Evolutionary conservation across 2,113 vertebrate genomes (phyloP).

Genomic region (Pogona vitticeps): DNA sequence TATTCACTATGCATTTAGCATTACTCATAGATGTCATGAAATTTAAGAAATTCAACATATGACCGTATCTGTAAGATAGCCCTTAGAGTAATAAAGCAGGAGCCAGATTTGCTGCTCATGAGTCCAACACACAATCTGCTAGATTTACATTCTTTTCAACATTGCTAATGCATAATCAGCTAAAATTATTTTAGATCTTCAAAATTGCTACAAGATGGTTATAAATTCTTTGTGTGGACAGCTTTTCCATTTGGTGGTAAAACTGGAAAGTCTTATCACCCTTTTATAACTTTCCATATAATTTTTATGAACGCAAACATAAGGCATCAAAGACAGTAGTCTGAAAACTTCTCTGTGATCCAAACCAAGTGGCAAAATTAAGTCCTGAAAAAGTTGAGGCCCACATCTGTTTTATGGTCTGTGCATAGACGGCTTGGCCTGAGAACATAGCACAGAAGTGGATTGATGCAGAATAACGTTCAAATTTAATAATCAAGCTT

Average conservation of each 20-base stretch:
- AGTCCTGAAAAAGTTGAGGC: conserved; percentile 63
- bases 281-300: conserved; percentile 79
- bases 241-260: conserved; percentile 77
- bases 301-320: conserved; percentile 78
- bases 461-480: conserved; percentile 64
- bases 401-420: conserved; percentile 74
- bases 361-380: conserved; percentile 71
- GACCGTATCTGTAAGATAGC: conserved; percentile 39
- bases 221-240: conserved; percentile 75
- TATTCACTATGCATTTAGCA: conserved; percentile 47
- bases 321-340: conserved; percentile 72
- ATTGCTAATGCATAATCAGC: conserved; percentile 66
- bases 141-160: conserved; percentile 67
- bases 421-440: conserved; percentile 61
- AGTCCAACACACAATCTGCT: conserved; percentile 65
- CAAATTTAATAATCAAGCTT: conserved; percentile 67
- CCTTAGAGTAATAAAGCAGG: conserved; percentile 36
- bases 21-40: conserved; percentile 51
- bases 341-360: conserved; percentile 67
- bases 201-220: conserved; percentile 79
- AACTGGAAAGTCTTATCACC: conserved; percentile 75
- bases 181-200: conserved; percentile 66
- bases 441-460: conserved; percentile 68
- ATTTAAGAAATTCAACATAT: conserved; percentile 47
- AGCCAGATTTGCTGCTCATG: conserved; percentile 38